Percentiles rank a stretch among this genome's conserved stretches.
Evolutionary conservation across 1,140 invertebrate genomes (phyloP).

Genomic region (Fragariocoptes setiger): DNA sequence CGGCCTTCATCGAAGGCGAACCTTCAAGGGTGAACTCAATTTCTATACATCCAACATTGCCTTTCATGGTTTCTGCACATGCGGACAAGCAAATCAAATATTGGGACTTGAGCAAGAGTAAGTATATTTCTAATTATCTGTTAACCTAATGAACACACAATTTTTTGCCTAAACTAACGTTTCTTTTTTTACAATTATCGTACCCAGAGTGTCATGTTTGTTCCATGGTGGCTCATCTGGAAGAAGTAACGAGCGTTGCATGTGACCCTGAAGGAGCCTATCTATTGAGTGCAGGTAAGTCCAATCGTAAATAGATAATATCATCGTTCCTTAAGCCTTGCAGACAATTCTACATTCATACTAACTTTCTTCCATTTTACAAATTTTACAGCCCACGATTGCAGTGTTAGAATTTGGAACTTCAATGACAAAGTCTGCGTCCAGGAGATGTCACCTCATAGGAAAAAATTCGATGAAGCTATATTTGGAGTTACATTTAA

Average conservation of each 20-base stretch:
- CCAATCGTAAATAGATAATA: not conserved
- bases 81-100: constrained; percentile 92
- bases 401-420: constrained; percentile 95
- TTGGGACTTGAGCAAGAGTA: constrained; percentile 76
- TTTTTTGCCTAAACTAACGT: constrained; percentile 3
- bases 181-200: constrained; percentile 7
- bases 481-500: constrained; percentile 98
- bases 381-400: constrained; percentile 49
- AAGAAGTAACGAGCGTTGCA: constrained; percentile 85
- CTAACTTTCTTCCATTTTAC: constrained; percentile 1
- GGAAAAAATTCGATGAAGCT: constrained; percentile 97
- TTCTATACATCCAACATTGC: constrained; percentile 76
- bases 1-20: constrained; percentile 28
- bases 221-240: constrained; percentile 92
- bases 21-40: constrained; percentile 42
- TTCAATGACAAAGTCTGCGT: constrained; percentile 87
- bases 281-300: constrained; percentile 72
- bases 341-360: not conserved
- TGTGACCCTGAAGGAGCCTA: constrained; percentile 93
- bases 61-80: constrained; percentile 77
- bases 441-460: constrained; percentile 94
- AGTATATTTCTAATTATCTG: constrained; percentile 6
- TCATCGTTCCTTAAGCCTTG: constrained; percentile 1
- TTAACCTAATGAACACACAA: not conserved
- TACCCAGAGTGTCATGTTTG: constrained; percentile 44